Evolutionary conservation across 2,888 invertebrate species (phyloP), one percentile per base, ranked within the genome.

Genomic region (Priocnemis perturbator): DNA sequence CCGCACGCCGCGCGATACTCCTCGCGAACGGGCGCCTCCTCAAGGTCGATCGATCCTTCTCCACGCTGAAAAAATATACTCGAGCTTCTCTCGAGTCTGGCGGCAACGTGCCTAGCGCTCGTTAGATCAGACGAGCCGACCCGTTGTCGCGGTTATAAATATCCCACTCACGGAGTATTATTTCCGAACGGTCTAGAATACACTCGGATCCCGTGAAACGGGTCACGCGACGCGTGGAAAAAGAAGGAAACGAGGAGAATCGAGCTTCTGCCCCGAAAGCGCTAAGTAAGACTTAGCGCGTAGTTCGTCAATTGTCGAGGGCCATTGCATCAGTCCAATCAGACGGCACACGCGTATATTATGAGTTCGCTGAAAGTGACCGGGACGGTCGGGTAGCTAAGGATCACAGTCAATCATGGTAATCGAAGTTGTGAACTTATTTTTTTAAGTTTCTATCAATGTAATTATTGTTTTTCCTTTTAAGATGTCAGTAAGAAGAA

Each of bases 61-160:
- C 59, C 44, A 60, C 59, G 53, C 62, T 53, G 63, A 74, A 78
- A 73, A 78, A 76, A 74, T 78, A 74, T 68, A 78, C 69, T 69
- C 9, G 53, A 20, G 19, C 47, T 37, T 19, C 20, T 37, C 44
- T 56, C 21, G 20, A 61, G 69, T 68, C 57, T 68, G 72, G 76
- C 74, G 37, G 77, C 67, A 72, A 70, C 65, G 59, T 53, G 68
- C 53, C 65, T 76, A 79, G 77, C 57, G 23, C 53, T 23, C 53
- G 74, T 75, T 78, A 74, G 79, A 79, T 79, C 80, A 78, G 74
- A 78, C 77, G 68, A 67, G 47, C 70, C 78, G 74, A 66, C 68
- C 65, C 69, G 76, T 77, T 78, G 79, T 78, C 80, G 79, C 71
- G 63, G 74, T 72, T 80, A 80, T 81, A 80, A 80, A 80, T 80